phyloP scores from a whole-genome alignment of 2,888 invertebrate genomes.

The Apamea crenata region DNA sequence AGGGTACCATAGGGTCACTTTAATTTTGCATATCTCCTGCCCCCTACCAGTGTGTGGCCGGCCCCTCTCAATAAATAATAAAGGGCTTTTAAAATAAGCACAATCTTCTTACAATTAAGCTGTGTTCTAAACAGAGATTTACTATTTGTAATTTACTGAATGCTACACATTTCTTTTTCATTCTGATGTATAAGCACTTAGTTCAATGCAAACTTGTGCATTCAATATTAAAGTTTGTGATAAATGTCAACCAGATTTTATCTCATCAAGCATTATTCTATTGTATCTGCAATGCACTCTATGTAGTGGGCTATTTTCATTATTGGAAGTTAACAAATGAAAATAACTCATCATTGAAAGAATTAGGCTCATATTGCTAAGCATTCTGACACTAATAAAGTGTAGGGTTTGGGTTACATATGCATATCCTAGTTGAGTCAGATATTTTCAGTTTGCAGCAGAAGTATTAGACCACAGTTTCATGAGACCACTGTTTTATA shows the following conservation, averaged over 20 bases:
- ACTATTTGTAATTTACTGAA: neutral
- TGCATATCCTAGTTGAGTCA: slow-evolving; percentile 14
- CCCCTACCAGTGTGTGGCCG: neutral
- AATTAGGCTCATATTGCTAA: neutral
- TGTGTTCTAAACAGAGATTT: neutral
- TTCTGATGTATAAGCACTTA: neutral
- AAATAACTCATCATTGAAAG: neutral
- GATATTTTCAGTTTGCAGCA: slow-evolving; percentile 14
- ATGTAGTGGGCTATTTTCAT: neutral
- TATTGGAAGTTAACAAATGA: neutral
- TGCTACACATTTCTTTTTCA: neutral
- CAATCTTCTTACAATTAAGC: no score
- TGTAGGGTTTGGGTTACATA: slow-evolving; percentile 40
- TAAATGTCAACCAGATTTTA: neutral
- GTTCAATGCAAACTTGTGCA: neutral
- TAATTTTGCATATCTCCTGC: neutral
- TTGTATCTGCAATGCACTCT: neutral
- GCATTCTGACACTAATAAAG: neutral
- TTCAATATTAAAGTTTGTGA: neutral
- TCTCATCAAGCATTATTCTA: neutral
- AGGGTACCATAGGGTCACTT: neutral
- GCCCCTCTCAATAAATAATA: neutral
- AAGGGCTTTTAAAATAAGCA: neutral
- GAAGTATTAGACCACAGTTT: neutral
- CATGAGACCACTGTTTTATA: neutral